phyloP scores from a whole-genome alignment of 2,113 vertebrate species.

The Bubo blakistoni region DNA sequence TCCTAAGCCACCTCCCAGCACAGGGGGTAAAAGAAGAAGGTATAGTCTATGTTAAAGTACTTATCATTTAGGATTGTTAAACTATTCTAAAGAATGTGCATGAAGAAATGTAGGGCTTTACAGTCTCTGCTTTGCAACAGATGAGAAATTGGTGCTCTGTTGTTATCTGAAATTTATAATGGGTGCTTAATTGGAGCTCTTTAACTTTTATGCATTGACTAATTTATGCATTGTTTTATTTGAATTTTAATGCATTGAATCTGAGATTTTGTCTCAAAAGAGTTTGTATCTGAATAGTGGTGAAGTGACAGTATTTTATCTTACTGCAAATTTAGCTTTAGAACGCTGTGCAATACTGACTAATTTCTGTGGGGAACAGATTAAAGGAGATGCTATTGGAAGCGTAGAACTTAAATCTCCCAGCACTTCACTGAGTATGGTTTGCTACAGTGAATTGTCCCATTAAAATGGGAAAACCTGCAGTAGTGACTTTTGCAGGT shows the following conservation, averaged over 20 bases:
- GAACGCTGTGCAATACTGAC: background rate
- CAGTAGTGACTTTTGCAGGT: background rate
- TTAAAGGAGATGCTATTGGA: background rate
- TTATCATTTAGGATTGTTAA: background rate
- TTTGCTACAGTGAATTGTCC: background rate
- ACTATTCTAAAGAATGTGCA: background rate
- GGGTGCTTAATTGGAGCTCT: background rate
- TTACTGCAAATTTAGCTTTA: background rate
- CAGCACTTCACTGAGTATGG: background rate
- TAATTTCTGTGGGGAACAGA: background rate
- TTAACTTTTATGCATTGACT: background rate
- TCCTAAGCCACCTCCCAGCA: constrained; percentile 83
- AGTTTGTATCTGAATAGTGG: background rate
- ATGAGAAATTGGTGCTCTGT: background rate
- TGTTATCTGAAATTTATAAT: background rate
- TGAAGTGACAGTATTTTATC: background rate
- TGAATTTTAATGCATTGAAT: background rate
- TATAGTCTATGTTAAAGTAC: constrained; percentile 48
- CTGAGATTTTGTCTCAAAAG: background rate
- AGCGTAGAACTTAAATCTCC: background rate
- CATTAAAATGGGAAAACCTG: background rate
- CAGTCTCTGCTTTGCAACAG: background rate
- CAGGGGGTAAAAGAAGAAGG: constrained; percentile 91
- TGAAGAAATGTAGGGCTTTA: background rate
- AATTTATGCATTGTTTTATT: background rate